Evolutionary conservation across 2,797 vertebrate species (phyloP).

Genomic region (Limosa lapponica): DNA sequence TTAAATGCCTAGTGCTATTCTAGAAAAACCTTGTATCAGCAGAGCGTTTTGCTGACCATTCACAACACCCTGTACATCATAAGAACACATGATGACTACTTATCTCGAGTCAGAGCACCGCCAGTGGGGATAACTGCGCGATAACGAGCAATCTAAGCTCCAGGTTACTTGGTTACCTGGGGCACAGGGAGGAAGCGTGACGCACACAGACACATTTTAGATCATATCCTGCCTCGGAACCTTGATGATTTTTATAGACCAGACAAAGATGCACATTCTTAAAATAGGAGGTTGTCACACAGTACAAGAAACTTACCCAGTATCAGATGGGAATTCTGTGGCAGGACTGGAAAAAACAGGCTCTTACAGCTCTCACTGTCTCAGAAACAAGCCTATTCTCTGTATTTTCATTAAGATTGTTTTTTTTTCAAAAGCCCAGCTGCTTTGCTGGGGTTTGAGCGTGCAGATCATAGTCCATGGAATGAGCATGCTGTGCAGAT

Average conservation of each 20-base stretch:
- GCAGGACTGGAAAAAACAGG: not conserved
- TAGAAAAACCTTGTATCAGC: not conserved
- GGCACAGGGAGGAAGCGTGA: not conserved
- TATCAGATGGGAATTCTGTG: not conserved
- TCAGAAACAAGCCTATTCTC: not conserved
- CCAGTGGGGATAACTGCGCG: not conserved
- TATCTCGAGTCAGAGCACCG: not conserved
- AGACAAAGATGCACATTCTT: not conserved
- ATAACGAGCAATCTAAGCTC: not conserved
- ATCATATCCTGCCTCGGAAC: not conserved
- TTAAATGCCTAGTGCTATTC: not conserved
- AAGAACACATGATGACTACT: not conserved
- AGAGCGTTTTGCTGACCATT: slow-evolving; percentile 5
- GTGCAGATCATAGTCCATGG: not conserved
- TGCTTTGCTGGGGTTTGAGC: not conserved
- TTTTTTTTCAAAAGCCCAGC: not conserved
- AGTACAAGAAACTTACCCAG: not conserved
- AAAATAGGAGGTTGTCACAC: not conserved
- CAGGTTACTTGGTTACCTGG: not conserved
- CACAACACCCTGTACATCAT: not conserved
- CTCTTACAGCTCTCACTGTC: not conserved
- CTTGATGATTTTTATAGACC: not conserved
- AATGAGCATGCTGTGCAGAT: not conserved
- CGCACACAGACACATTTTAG: not conserved
- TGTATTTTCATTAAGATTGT: too few species aligned